Evolutionary conservation across 1,140 invertebrate species (phyloP).

Genomic region (Plutomurus gul): DNA sequence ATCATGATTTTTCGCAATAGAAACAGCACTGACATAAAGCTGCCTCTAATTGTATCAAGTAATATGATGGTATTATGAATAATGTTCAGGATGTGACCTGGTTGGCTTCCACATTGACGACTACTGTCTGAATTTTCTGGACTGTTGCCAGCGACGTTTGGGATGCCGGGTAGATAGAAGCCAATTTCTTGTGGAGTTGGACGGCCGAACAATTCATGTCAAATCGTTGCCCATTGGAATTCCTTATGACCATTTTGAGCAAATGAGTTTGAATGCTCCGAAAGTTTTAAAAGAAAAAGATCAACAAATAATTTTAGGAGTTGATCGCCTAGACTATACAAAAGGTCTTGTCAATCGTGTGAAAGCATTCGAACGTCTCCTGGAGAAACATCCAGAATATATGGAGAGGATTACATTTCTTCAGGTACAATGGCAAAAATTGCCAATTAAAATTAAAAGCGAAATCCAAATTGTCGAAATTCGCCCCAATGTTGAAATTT

Average conservation of each 20-base stretch:
- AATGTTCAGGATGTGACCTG: slow-evolving; percentile 58
- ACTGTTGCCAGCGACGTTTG: slow-evolving; percentile 58
- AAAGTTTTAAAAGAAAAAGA: slow-evolving; percentile 56
- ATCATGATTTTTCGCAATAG: no score
- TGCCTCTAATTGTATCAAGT: background rate
- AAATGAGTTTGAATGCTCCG: slow-evolving; percentile 57
- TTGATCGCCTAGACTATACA: slow-evolving; percentile 61
- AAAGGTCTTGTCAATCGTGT: slow-evolving; percentile 60
- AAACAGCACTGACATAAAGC: no score
- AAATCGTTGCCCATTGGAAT: slow-evolving; percentile 58
- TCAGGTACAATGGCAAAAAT: slow-evolving; percentile 43
- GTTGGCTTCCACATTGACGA: slow-evolving; percentile 61
- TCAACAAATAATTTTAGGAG: slow-evolving; percentile 58
- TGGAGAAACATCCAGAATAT: slow-evolving; percentile 59
- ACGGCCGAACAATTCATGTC: slow-evolving; percentile 57
- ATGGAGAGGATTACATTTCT: slow-evolving; percentile 57
- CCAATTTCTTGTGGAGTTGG: slow-evolving; percentile 58
- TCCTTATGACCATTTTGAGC: slow-evolving; percentile 58
- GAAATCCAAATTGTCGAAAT: no score
- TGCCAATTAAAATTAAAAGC: no score
- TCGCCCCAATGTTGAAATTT: background rate
- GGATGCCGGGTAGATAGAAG: slow-evolving; percentile 58
- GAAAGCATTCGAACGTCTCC: slow-evolving; percentile 58
- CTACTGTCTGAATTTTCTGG: slow-evolving; percentile 60
- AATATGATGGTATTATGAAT: background rate